phyloP scores from a whole-genome alignment of 2,113 vertebrate species.

The Pseudorasbora parva region DNA sequence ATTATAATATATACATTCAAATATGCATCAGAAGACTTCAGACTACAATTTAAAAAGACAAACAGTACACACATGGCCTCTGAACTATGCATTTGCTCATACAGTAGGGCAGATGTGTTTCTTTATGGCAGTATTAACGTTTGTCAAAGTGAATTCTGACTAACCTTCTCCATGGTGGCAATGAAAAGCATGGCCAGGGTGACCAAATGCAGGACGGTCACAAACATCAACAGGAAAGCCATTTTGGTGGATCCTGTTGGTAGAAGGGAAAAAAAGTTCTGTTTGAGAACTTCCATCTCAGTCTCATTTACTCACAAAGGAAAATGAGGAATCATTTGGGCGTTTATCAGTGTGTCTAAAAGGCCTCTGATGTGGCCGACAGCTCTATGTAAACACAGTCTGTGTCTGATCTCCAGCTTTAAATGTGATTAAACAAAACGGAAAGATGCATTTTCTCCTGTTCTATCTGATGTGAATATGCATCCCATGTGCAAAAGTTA shows the following conservation, averaged over 20 bases:
- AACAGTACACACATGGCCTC: background rate
- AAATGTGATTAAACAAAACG: background rate
- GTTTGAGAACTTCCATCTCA: background rate
- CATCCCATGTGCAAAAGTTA: background rate
- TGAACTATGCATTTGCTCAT: background rate
- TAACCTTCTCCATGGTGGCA: conserved; percentile 88
- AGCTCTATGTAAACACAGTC: conserved; percentile 54
- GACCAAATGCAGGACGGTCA: conserved; percentile 85
- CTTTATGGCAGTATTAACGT: conserved; percentile 47
- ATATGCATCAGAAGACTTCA: background rate
- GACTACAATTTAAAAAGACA: background rate
- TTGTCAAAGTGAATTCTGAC: background rate
- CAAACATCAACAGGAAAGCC: conserved; percentile 82
- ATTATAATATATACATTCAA: background rate
- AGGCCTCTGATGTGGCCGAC: conserved; percentile 43
- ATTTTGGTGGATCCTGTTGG: conserved; percentile 64
- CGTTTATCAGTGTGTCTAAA: conserved; percentile 31
- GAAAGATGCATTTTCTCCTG: background rate
- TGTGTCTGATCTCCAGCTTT: background rate
- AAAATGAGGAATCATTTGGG: conserved; percentile 48
- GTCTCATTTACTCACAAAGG: conserved; percentile 13
- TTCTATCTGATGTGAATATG: too few species aligned
- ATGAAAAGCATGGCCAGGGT: conserved; percentile 86
- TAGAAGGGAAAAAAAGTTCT: background rate
- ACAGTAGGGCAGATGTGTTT: background rate